A percentile compares a stretch with the other conserved stretches of the same genome.
Evolutionary conservation across 2,888 invertebrate genomes (phyloP).

Genomic region (Oscheius sp.): DNA sequence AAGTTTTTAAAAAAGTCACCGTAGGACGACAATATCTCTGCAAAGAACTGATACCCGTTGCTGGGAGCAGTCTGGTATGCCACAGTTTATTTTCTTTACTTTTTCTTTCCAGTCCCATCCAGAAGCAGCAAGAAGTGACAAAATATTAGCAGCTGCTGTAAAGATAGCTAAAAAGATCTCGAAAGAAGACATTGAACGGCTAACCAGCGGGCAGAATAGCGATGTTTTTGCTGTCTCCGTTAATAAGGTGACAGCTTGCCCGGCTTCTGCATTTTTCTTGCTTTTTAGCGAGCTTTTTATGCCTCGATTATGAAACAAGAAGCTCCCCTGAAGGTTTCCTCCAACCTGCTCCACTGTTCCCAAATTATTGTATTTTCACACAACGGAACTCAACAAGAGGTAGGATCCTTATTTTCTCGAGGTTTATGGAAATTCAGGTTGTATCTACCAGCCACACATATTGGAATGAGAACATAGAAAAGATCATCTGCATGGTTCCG

Average conservation of each 20-base stretch:
- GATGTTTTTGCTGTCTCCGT: conserved; percentile 19
- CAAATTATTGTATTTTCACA: conserved; percentile 13
- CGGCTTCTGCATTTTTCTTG: neutral
- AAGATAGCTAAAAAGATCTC: conserved; percentile 17
- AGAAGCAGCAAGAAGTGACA: neutral
- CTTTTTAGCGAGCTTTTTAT: conserved; percentile 1
- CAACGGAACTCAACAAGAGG: neutral
- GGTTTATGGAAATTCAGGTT: neutral
- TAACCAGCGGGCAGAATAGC: neutral
- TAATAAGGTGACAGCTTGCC: neutral
- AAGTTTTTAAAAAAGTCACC: conserved; percentile 3
- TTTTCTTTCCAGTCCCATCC: conserved; percentile 6
- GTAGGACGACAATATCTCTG: conserved; percentile 7
- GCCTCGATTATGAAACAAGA: conserved; percentile 6
- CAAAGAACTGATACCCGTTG: conserved; percentile 18
- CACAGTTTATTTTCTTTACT: neutral
- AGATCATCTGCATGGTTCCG: conserved; percentile 4
- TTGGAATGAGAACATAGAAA: conserved; percentile 25
- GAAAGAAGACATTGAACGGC: conserved; percentile 18
- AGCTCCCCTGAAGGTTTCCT: conserved; percentile 8
- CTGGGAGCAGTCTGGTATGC: conserved; percentile 15
- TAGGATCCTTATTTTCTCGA: neutral
- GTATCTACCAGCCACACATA: conserved; percentile 13
- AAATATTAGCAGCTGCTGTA: conserved; percentile 11
- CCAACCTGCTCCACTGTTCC: conserved; percentile 6